Conservation (phyloP, 2,888 invertebrate genomes). For the Agrochola litura region DNA sequence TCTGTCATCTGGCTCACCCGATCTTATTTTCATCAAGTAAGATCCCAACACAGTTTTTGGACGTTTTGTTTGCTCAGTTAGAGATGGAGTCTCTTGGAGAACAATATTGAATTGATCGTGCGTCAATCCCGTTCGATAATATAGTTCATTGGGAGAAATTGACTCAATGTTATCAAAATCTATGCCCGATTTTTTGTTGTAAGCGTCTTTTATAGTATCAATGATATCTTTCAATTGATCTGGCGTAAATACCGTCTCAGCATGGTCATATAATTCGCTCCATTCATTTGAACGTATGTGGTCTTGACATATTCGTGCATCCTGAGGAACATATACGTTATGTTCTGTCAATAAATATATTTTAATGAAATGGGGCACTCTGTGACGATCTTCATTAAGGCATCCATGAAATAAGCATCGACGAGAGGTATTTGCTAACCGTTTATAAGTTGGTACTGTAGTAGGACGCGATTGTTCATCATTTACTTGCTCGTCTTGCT, state of each 20-base stretch:
- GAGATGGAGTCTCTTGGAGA: slow-evolving; percentile 5
- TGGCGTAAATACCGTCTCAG: slow-evolving; percentile 2
- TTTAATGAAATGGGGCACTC: slow-evolving; percentile 18
- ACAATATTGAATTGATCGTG: slow-evolving; percentile 5
- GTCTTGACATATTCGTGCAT: too few species aligned
- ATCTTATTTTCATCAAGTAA: slow-evolving; percentile 1
- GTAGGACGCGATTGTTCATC: slow-evolving; percentile 6
- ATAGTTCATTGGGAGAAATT: slow-evolving; percentile 2
- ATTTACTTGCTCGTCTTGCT: slow-evolving; percentile 4
- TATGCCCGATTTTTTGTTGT: slow-evolving; percentile 1
- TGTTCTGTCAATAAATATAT: slow-evolving; percentile 3
- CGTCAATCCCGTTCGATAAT: slow-evolving; percentile 5
- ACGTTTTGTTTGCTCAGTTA: slow-evolving; percentile 4
- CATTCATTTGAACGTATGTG: too few species aligned
- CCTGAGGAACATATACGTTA: not conserved
- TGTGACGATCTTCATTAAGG: slow-evolving; percentile 8
- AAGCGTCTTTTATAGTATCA: slow-evolving; percentile 2
- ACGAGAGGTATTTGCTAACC: slow-evolving; percentile 10
- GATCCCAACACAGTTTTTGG: slow-evolving; percentile 1
- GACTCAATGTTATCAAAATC: slow-evolving; percentile 2
- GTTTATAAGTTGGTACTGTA: slow-evolving; percentile 12
- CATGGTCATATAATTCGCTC: not conserved
- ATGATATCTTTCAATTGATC: slow-evolving; percentile 1
- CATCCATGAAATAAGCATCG: slow-evolving; percentile 7
- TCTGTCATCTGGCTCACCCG: slow-evolving; percentile 4